Conservation (phyloP, 1,140 invertebrate species). For the Ceratoteleas bidentatus region DNA sequence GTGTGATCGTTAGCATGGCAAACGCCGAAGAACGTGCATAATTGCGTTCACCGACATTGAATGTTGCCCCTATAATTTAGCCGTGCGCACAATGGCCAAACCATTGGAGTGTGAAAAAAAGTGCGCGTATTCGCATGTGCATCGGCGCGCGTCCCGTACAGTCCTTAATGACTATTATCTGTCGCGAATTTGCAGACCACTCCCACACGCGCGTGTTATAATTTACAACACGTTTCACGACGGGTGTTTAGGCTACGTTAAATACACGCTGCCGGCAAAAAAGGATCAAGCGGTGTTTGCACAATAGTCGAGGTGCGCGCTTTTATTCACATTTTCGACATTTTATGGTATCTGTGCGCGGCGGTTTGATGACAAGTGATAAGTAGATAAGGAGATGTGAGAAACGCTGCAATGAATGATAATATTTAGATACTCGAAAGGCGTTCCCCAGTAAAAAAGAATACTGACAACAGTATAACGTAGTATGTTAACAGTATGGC, state of each 20-base stretch:
- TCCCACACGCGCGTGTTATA: constrained; percentile 53
- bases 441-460: too few species aligned
- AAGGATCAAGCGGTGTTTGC: constrained; percentile 15
- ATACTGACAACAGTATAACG: too few species aligned
- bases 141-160: constrained; percentile 35
- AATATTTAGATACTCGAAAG: too few species aligned
- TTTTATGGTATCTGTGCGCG: too few species aligned
- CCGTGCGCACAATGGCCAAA: constrained; percentile 43
- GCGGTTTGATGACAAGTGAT: too few species aligned
- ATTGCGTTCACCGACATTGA: constrained; percentile 56
- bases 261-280: constrained; percentile 44
- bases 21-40: constrained; percentile 45
- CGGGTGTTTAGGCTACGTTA: constrained; percentile 50
- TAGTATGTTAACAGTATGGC: too few species aligned
- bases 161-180: constrained; percentile 64
- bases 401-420: too few species aligned
- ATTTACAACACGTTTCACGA: constrained; percentile 51
- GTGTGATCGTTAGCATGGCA: constrained; percentile 60
- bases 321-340: too few species aligned
- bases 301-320: not conserved
- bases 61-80: constrained; percentile 64
- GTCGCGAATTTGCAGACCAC: constrained; percentile 57
- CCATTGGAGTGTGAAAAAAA: constrained; percentile 63
- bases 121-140: constrained; percentile 27
- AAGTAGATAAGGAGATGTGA: too few species aligned